Evolutionary conservation across 1,140 invertebrate species (phyloP).

Genomic region (Cydia fagiglandana): DNA sequence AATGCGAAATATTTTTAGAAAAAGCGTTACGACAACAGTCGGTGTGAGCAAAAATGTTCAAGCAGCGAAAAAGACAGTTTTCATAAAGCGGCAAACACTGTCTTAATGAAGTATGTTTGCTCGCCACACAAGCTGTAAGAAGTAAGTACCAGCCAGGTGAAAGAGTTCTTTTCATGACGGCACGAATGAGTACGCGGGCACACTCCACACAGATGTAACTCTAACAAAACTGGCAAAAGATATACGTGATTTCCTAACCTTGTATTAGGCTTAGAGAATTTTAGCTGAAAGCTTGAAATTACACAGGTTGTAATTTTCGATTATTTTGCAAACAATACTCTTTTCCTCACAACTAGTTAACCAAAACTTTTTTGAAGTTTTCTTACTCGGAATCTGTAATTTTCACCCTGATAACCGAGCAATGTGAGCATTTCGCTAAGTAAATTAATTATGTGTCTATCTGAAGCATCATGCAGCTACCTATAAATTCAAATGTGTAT

Average conservation of each 20-base stretch:
- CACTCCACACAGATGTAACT: constrained; percentile 45
- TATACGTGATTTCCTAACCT: neutral
- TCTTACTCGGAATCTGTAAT: no score
- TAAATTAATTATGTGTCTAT: no score
- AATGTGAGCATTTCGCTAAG: no score
- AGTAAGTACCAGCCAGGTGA: constrained; percentile 46
- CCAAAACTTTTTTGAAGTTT: no score
- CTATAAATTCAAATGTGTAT: no score
- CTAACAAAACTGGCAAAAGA: constrained; percentile 36
- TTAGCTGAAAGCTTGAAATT: no score
- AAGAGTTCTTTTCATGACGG: constrained; percentile 54
- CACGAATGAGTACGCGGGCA: constrained; percentile 58
- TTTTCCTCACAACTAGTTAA: no score
- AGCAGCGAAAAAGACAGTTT: constrained; percentile 37
- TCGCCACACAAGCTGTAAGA: constrained; percentile 42
- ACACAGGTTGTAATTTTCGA: no score
- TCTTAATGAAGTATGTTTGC: constrained; percentile 57
- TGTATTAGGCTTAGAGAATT: no score
- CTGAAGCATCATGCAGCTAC: no score
- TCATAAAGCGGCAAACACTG: constrained; percentile 42
- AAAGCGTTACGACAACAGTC: neutral
- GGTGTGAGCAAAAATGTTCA: neutral
- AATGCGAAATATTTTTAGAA: constrained; percentile 3
- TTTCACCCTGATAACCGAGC: no score
- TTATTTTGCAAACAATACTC: no score